Conservation (phyloP, 2,797 vertebrate genomes). For the Gephyroberyx darwinii region DNA sequence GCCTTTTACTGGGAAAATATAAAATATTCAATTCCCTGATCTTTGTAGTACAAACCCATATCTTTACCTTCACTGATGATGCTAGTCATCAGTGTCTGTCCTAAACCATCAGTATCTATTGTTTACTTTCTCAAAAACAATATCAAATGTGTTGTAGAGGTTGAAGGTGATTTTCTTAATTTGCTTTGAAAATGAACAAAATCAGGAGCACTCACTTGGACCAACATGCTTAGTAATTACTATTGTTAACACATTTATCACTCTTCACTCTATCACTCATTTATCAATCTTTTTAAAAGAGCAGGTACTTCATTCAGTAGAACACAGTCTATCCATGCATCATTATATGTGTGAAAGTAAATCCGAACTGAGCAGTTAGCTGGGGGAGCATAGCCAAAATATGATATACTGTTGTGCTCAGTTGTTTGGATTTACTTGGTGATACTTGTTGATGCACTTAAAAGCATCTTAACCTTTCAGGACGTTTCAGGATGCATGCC, state of each 20-base stretch:
- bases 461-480: not conserved
- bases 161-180: no score
- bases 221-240: not conserved
- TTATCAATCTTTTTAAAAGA: not conserved
- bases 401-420: not conserved
- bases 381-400: not conserved
- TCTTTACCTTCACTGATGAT: not conserved
- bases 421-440: not conserved
- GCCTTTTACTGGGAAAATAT: slow-evolving; percentile 2
- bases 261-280: no score
- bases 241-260: not conserved
- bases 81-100: not conserved
- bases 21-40: not conserved
- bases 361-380: not conserved
- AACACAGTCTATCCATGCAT: not conserved
- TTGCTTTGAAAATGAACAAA: no score
- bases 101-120: no score
- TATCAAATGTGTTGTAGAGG: not conserved
- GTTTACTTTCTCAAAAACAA: not conserved
- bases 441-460: not conserved
- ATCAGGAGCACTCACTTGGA: no score
- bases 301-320: not conserved
- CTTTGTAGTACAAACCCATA: not conserved
- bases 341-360: slow-evolving; percentile 6
- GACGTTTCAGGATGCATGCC: no score